Percentiles rank a stretch among this genome's conserved stretches.
Evolutionary conservation across 1,140 invertebrate genomes (phyloP).

Genomic region (Drosophila bocki): DNA sequence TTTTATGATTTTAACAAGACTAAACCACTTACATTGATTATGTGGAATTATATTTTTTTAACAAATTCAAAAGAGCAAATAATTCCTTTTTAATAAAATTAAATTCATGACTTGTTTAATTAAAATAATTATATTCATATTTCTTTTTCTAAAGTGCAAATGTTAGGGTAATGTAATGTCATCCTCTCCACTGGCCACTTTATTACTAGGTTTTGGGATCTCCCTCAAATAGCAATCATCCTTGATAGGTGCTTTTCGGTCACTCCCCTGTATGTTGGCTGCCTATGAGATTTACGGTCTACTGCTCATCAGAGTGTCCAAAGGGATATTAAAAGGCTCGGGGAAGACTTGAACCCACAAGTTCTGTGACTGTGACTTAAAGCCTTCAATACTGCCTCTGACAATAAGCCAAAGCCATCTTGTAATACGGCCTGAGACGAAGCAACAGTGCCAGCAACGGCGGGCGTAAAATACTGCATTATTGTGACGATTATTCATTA

Average conservation of each 20-base stretch:
- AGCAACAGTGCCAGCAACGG: conserved; percentile 19
- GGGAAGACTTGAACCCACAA: conserved; percentile 2
- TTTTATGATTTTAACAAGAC: background rate
- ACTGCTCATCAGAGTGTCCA: conserved; percentile 8
- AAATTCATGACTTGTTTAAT: background rate
- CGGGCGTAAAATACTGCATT: conserved; percentile 55
- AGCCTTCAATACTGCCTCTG: background rate
- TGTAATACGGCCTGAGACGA: conserved; percentile 20
- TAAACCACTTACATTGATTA: background rate
- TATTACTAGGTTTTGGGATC: conserved; percentile 3
- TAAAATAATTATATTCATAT: background rate
- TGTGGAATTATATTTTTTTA: background rate
- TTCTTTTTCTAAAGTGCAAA: background rate
- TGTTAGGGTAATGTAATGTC: background rate
- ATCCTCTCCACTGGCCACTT: background rate
- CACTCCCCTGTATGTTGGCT: conserved; percentile 1
- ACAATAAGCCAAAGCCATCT: conserved; percentile 35
- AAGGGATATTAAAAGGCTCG: conserved; percentile 23
- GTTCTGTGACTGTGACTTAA: background rate
- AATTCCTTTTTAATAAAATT: background rate
- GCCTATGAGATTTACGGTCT: conserved; percentile 7
- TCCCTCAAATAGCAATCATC: conserved; percentile 9
- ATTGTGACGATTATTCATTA: conserved; percentile 75
- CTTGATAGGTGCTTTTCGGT: background rate
- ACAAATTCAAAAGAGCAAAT: no score